phyloP scores from a whole-genome alignment of 2,797 vertebrate species.

The Onychomys leucogaster region DNA sequence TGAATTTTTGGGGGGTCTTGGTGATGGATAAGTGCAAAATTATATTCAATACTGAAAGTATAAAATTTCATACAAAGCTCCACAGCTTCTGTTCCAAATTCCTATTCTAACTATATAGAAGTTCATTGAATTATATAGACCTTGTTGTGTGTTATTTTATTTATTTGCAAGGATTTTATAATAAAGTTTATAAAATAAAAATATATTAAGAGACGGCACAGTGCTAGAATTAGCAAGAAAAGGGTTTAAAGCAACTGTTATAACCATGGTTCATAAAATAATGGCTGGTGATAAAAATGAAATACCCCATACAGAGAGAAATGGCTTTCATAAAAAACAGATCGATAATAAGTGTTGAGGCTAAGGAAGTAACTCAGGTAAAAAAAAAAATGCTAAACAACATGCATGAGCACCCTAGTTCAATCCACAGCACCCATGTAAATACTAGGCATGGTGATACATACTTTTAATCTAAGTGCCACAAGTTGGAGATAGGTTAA shows the following conservation, averaged over 20 bases:
- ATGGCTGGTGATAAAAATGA: not conserved
- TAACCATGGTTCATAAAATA: not conserved
- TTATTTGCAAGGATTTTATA: not conserved
- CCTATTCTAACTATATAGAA: not conserved
- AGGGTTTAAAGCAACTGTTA: not conserved
- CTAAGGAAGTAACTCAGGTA: not conserved
- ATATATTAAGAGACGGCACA: not conserved
- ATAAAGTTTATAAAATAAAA: not conserved
- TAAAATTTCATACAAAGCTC: not conserved
- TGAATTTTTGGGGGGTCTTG: too few species aligned
- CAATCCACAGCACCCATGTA: not conserved
- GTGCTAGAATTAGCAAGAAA: not conserved
- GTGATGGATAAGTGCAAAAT: not conserved
- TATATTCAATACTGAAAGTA: not conserved
- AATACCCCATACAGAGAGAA: not conserved
- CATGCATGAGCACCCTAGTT: not conserved
- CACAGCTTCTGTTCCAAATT: not conserved
- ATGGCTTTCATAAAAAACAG: not conserved
- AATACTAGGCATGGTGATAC: not conserved
- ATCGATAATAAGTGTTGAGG: not conserved
- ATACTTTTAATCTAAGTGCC: not conserved
- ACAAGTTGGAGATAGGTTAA: not conserved
- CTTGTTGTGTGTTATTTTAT: not conserved
- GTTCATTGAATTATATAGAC: not conserved
- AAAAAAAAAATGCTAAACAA: not conserved